Base-by-base conservation (phyloP, 1,140 invertebrate species). In the Neodiprion lecontei region DNA sequence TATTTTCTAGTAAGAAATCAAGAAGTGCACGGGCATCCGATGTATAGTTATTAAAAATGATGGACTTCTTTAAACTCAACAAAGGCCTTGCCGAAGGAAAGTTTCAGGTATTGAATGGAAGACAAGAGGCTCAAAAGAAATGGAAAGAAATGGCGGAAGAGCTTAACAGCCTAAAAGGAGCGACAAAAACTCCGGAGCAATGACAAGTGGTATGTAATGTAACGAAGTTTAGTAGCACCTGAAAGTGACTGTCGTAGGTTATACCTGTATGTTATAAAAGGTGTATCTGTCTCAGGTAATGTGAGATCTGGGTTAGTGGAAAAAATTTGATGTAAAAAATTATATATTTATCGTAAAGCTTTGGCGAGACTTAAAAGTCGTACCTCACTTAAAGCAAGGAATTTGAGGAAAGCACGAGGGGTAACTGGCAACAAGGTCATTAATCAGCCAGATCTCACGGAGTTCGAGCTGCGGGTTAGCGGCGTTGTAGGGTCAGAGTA, bases 71-170 rank as follows among this genome's bases (percentile, higher is more conserved):
- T 61, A 11, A 11, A n/a, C 53, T 61, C 10, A 61, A 61, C n/a
- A 61, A 61, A 61, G 53, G 53, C 53, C 53, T 61, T 61, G 53
- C 53, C 10, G 53, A 61, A n/a, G 53, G 53, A 11, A 61, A 61
- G n/a, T 61, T 61, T 61, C n/a, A 11, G 10, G n/a, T 61, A 11
- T n/a, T 61, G 10, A 61, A 61, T n/a, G 53, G 53, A 11, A 61
- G n/a, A 61, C 10, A 61, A 11, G 53, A 61, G n/a, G 53, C 53
- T 11, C 53, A 61, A 61, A n/a, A 61, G 53, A 61, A 61, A 1
- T 61, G 53, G 53, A 61, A 11, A 61, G 53, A 61, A 1, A 11
- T 61, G n/a, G n/a, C 53, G 10, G n/a, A 61, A 61, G 53, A 61
- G n/a, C n/a, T 61, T 11, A 61, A 61, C n/a, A 11, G 10, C 10